Percentiles rank a stretch among this genome's conserved stretches.
phyloP scores from a whole-genome alignment of 2,888 invertebrate species.

The Tubulanus polymorphus region DNA sequence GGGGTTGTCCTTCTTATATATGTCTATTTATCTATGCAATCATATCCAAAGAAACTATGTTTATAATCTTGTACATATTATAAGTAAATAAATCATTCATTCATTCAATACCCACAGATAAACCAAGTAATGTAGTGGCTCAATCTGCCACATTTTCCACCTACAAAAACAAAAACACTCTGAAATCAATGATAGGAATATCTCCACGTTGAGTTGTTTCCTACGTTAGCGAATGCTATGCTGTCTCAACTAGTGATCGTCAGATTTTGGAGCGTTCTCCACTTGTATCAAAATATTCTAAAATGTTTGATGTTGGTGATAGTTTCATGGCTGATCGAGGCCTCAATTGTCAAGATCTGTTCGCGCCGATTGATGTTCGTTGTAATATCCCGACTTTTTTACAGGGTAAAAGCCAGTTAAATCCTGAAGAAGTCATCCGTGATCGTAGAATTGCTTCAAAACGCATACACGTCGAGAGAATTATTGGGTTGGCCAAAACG shows the following conservation, averaged over 20 bases:
- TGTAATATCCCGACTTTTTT: conserved; percentile 23
- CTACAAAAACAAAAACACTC: conserved; percentile 25
- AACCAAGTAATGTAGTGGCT: conserved; percentile 19
- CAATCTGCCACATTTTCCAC: conserved; percentile 22
- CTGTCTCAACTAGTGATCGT: conserved; percentile 19
- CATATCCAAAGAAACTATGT: no score
- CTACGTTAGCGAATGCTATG: conserved; percentile 20
- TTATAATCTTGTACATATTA: no score
- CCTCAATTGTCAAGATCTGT: conserved; percentile 24
- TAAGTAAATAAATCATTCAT: no score
- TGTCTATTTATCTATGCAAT: no score
- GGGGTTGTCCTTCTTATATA: no score
- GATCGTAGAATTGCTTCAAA: conserved; percentile 12
- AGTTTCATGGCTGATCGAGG: conserved; percentile 23
- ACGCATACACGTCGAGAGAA: conserved; percentile 15
- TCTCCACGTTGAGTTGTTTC: conserved; percentile 15
- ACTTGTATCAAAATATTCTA: conserved; percentile 3
- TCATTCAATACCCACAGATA: conserved; percentile 22
- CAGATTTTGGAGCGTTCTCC: conserved; percentile 21
- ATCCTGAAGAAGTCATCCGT: conserved; percentile 17
- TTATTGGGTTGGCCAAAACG: conserved; percentile 15
- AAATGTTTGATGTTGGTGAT: conserved; percentile 6
- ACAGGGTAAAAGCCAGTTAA: conserved; percentile 21
- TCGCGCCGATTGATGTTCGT: conserved; percentile 19
- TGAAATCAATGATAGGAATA: conserved; percentile 23